Evolutionary conservation across 2,113 vertebrate genomes (phyloP).

Genomic region (Thalassarche chlororhynchos): DNA sequence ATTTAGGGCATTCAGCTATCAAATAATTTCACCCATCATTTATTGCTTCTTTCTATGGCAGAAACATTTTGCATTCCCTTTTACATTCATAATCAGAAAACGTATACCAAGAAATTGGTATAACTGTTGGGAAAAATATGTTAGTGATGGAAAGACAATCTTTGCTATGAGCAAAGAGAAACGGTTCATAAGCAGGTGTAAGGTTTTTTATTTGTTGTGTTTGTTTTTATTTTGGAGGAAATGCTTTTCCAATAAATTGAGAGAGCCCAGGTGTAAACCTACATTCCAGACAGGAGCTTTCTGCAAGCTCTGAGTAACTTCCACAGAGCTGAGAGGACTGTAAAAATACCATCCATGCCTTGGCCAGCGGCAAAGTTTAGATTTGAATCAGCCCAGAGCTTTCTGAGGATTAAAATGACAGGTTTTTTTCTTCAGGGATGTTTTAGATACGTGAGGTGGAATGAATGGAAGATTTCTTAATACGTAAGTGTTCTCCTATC

Average conservation of each 20-base stretch:
- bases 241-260: background rate
- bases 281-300: background rate
- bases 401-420: background rate
- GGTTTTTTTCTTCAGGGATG: background rate
- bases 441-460: background rate
- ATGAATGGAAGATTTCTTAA: background rate
- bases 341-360: background rate
- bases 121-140: background rate
- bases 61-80: background rate
- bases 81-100: conserved; percentile 41
- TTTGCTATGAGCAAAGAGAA: background rate
- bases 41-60: conserved; percentile 12
- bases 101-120: background rate
- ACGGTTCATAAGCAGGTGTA: background rate
- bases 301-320: background rate
- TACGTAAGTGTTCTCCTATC: background rate
- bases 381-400: background rate
- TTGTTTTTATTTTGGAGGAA: background rate
- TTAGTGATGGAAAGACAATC: background rate
- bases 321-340: background rate
- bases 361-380: background rate
- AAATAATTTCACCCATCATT: conserved; percentile 29
- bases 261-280: background rate
- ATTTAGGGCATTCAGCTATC: conserved; percentile 14
- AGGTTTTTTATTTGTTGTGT: background rate